Evolutionary conservation across 2,888 invertebrate genomes (phyloP), one percentile per base, ranked within the genome.

Genomic region (Synanthedon andrenaeformis): DNA sequence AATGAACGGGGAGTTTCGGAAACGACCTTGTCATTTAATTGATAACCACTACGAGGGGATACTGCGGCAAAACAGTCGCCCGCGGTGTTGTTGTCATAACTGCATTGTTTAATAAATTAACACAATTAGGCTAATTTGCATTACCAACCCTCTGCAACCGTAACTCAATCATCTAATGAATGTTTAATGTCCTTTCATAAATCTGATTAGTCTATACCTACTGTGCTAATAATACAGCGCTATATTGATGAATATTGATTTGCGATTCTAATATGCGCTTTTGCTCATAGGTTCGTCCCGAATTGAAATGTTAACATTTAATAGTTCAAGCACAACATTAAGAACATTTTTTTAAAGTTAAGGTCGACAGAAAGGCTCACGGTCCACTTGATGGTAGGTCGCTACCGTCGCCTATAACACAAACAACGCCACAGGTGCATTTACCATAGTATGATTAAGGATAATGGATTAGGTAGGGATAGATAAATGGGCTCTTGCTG

Each of bases 51-150:
- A 57, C 57, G 52, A 56, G 50, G 50, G 42, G 50, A 55, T 54
- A 56, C 23, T 60, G 57, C 57, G 45, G 49, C 48, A 28, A 11
- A 54, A 53, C 19, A 54, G 53, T 13, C 35, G 28, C 55, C 41
- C 56, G 56, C 42, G 45, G 52, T 42, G 28, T 49, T 56, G 59
- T 56, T 56, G 59, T 51, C 55, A 52, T 54, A 42, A 53, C 51
- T 51, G 52, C 48, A 61, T 53, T 49, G 56, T 49, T 59, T 55
- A 60, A 59, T 61, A 61, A 60, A 58, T 59, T 42, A 14, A 49
- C 23, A 12, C 17, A 49, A 49, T 45, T 12, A 45, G 45, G 45
- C 13, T 35, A 17, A 49, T 49, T 23, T 49, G 19, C 17, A 49
- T 49, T 49, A 49, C 19, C 23, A 49, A 19, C 23, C 13, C 45